Evolutionary conservation across 2,797 vertebrate species (phyloP), one percentile per base, ranked within the genome.

Genomic region (Caiman crocodilus): DNA sequence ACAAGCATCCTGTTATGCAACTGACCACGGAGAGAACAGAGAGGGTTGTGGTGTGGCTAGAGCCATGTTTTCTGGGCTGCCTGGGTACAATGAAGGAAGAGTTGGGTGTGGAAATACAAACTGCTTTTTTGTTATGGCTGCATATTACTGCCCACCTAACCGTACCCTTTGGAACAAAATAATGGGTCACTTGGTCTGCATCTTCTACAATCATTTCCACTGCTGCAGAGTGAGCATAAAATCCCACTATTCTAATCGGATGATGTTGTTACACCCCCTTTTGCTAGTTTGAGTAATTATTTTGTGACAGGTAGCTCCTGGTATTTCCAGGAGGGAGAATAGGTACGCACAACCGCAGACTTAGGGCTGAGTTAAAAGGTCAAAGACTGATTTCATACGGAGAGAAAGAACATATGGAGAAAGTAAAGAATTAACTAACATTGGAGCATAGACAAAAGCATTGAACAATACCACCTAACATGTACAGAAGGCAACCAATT

Each of bases 401-500:
- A 84, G 69, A 80, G 59, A 76, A 25, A 82, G n/a, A n/a, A 5
- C 57, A 57, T 79, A 65, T 88, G 71, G 85, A 59, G 76, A 84
- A 73, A 32, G 61, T 79, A 59, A 28, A 65, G 3, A 17, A 50
- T 86, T 86, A 89, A 84, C 64, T 18, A 57, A 78, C 26, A 85
- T 3, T 3, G 28, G 35, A 58, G 30, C 84, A 85, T 21, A 71
- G 55, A 63, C 85, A 69, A 74, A 28, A 87, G 55, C 4, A 0
- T 76, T 82, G 63, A 55, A 69, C 1, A 81, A 88, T 50, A 28
- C 64, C 69, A 3, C 1, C 92, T 74, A 90, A 95, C 95, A 84
- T 92, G 28, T 82, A 32, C 75, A 77, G 91, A 88, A 64, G 69
- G 92, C 94, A 96, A 90, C 76, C 18, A 3, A 90, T 85, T 88